Percentiles rank a stretch among this genome's conserved stretches.
phyloP scores from a whole-genome alignment of 2,888 invertebrate genomes.

The Vanessa cardui region DNA sequence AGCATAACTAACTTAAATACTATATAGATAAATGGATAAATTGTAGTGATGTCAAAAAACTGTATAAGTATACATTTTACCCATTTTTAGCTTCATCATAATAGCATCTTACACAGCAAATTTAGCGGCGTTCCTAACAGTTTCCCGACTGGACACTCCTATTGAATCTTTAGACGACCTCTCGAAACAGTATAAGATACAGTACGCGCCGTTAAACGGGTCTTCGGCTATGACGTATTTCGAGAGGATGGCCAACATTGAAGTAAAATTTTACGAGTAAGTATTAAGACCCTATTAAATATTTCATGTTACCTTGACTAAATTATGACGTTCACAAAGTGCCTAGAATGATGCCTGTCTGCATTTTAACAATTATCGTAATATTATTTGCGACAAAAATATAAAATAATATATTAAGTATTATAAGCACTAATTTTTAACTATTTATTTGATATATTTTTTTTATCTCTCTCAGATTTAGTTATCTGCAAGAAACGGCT shows the following conservation, averaged over 20 bases:
- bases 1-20: too few relatives aligned
- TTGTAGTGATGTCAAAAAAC: not conserved
- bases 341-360: too few relatives aligned
- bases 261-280: conserved; percentile 96
- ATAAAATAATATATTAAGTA: too few relatives aligned
- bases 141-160: conserved; percentile 95
- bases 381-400: too few relatives aligned
- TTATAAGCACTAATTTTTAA: too few relatives aligned
- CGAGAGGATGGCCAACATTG: conserved; percentile 97
- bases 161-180: conserved; percentile 97
- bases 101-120: conserved; percentile 99
- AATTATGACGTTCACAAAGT: too few relatives aligned
- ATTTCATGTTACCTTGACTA: too few relatives aligned
- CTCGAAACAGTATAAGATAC: conserved; percentile 97
- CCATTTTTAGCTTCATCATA: conserved; percentile 89
- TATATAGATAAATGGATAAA: too few relatives aligned
- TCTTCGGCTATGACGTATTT: conserved; percentile 97
- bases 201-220: conserved; percentile 95
- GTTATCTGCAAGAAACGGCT: too few relatives aligned
- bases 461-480: too few relatives aligned
- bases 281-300: conserved; percentile 49
- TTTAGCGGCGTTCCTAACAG: conserved; percentile 97
- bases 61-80: not conserved
- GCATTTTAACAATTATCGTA: too few relatives aligned
- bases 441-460: too few relatives aligned